Evolutionary conservation across 1,140 invertebrate species (phyloP).

Genomic region (Nasonia giraulti): DNA sequence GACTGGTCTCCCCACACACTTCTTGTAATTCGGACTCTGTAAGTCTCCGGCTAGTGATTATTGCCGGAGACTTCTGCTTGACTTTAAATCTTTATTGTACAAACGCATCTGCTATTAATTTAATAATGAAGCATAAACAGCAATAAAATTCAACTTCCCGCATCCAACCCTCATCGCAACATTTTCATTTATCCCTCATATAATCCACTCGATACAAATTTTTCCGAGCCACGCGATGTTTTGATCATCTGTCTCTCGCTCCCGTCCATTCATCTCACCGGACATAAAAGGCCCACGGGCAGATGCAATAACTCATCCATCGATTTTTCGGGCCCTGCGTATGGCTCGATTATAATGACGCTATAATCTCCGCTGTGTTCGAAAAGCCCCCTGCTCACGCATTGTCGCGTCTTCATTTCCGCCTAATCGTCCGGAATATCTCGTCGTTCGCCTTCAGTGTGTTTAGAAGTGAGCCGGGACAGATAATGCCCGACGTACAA

Average conservation of each 20-base stretch:
- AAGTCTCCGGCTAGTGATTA: too few species aligned
- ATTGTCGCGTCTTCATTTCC: constrained; percentile 12
- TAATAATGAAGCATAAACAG: too few species aligned
- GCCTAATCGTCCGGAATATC: constrained; percentile 35
- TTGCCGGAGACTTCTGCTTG: too few species aligned
- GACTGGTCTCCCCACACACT: too few species aligned
- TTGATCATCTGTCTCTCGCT: background rate
- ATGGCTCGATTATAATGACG: constrained; percentile 16
- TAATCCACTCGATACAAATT: constrained; percentile 1
- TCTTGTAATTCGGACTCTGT: too few species aligned
- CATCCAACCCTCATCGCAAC: too few species aligned
- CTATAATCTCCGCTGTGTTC: constrained; percentile 20
- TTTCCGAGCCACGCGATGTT: constrained; percentile 1
- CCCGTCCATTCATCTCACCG: background rate
- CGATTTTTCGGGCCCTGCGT: background rate
- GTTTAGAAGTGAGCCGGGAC: background rate
- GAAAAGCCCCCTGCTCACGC: constrained; percentile 11
- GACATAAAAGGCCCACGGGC: constrained; percentile 17
- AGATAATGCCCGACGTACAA: background rate
- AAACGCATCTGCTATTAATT: too few species aligned
- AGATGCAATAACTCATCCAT: constrained; percentile 43
- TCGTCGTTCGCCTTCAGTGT: background rate
- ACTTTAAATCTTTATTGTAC: too few species aligned
- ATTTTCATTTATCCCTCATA: too few species aligned
- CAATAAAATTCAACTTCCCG: too few species aligned